Conservation (phyloP, 2,113 vertebrate genomes). For the Romanogobio albipinnatus region DNA sequence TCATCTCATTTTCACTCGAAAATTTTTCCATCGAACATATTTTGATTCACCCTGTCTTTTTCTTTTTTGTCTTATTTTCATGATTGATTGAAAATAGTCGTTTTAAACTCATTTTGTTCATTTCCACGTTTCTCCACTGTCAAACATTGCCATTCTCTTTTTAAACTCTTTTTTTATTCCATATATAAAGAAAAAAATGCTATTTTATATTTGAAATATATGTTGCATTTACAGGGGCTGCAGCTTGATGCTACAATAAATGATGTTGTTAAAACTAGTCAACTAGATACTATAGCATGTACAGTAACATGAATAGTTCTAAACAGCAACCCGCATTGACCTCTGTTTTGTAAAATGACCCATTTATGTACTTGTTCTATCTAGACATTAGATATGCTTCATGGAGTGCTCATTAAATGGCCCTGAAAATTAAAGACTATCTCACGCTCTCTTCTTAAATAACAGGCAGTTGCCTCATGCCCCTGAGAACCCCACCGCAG, state of each 20-base stretch:
- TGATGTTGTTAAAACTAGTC: neutral
- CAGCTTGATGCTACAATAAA: neutral
- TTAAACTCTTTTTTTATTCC: slow-evolving; percentile 48
- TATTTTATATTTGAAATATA: neutral
- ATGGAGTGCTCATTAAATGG: neutral
- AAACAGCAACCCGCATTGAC: neutral
- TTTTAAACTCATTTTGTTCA: neutral
- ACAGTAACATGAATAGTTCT: neutral
- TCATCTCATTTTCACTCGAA: neutral
- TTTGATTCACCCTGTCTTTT: neutral
- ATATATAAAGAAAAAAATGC: neutral
- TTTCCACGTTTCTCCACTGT: neutral
- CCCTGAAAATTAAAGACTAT: neutral
- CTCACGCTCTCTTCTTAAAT: slow-evolving; percentile 37
- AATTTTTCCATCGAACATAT: neutral
- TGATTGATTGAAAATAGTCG: neutral
- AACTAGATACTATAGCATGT: neutral
- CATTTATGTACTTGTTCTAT: neutral
- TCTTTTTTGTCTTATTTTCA: neutral
- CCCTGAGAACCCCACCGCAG: slow-evolving; percentile 85
- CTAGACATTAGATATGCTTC: slow-evolving; percentile 15
- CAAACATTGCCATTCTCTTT: neutral
- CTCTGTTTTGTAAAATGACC: neutral
- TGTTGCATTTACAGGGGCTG: neutral
- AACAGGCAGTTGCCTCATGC: slow-evolving; percentile 90